Conservation (phyloP, 2,797 vertebrate genomes). For the Ibycter americanus region DNA sequence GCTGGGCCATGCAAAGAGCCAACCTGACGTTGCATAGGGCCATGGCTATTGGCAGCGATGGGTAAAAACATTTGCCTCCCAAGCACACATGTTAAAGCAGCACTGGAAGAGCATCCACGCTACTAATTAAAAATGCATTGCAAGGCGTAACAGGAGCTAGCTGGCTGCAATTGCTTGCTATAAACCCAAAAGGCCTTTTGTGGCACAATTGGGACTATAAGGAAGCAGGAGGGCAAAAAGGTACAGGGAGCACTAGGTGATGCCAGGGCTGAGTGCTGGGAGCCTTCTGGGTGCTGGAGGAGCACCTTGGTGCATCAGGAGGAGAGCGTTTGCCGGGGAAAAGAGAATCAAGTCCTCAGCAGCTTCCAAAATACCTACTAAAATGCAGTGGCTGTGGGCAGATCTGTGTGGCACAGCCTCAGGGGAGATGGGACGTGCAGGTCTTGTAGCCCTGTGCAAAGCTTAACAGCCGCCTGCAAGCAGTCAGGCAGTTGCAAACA, state of each 20-base stretch:
- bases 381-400: background rate
- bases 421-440: background rate
- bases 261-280: background rate
- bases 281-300: background rate
- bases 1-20: background rate
- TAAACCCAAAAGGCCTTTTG: background rate
- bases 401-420: background rate
- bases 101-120: background rate
- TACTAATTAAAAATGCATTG: background rate
- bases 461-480: background rate
- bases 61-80: background rate
- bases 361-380: background rate
- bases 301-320: background rate
- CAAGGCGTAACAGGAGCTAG: background rate
- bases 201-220: background rate
- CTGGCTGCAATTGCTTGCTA: background rate
- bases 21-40: background rate
- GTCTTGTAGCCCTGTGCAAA: background rate
- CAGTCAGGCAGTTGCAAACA: background rate
- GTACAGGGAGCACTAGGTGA: background rate
- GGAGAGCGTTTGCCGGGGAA: background rate
- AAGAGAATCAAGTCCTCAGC: background rate
- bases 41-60: rapidly evolving
- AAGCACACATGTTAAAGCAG: background rate
- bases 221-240: background rate